A percentile compares a stretch with the other conserved stretches of the same genome.
Conservation (phyloP, 2,797 vertebrate genomes). For the Lithobates sylvaticus region DNA sequence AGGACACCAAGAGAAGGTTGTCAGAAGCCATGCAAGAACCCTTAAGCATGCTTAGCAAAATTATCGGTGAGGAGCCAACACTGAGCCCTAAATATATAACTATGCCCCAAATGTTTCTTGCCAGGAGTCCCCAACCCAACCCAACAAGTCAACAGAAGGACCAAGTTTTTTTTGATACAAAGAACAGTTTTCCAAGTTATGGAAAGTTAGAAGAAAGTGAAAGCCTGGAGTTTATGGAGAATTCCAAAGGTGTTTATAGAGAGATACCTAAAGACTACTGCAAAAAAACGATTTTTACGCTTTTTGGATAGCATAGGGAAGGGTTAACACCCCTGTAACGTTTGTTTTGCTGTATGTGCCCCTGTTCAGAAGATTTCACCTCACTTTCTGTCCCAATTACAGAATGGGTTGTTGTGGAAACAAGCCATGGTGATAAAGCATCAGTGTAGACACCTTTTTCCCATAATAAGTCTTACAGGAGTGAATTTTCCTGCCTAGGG, state of each 20-base stretch:
- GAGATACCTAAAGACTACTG: slow-evolving; percentile 60
- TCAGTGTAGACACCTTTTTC: too few species aligned
- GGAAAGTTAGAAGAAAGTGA: slow-evolving; percentile 48
- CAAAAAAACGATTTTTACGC: too few species aligned
- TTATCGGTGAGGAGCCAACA: slow-evolving; percentile 84
- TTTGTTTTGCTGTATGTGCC: too few species aligned
- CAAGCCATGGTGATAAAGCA: too few species aligned
- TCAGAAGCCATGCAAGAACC: slow-evolving; percentile 89
- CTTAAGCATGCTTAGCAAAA: slow-evolving; percentile 86
- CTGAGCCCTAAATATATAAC: slow-evolving; percentile 72
- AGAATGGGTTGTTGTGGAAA: too few species aligned
- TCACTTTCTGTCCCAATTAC: too few species aligned
- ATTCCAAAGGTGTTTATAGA: not conserved
- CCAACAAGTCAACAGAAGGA: slow-evolving; percentile 68
- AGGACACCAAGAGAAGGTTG: slow-evolving; percentile 85
- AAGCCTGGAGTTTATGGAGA: slow-evolving; percentile 53
- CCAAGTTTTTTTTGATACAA: slow-evolving; percentile 60
- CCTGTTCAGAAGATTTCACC: too few species aligned
- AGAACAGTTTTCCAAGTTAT: slow-evolving; percentile 64
- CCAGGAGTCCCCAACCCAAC: slow-evolving; percentile 65
- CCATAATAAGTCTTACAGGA: too few species aligned
- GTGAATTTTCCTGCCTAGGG: too few species aligned
- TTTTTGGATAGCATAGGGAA: too few species aligned
- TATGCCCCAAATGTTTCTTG: slow-evolving; percentile 54
- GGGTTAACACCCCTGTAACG: too few species aligned